phyloP scores from a whole-genome alignment of 2,888 invertebrate genomes.

The Marasmarcha lunaedactyla region DNA sequence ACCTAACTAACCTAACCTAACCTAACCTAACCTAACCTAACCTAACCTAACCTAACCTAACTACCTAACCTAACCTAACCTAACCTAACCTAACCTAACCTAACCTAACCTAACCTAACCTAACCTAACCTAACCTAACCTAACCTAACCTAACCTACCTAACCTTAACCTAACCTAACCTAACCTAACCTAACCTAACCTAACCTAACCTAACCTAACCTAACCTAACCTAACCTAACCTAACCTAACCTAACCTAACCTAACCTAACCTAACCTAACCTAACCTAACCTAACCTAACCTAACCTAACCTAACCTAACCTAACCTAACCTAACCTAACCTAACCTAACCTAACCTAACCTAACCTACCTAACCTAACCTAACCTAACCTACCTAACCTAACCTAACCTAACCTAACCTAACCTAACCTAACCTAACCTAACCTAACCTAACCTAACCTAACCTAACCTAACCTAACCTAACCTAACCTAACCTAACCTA shows the following conservation, averaged over 20 bases:
- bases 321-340: constrained; percentile 12
- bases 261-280: constrained; percentile 14
- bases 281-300: constrained; percentile 12
- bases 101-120: constrained; percentile 1
- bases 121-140: constrained; percentile 7
- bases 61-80: constrained; percentile 1
- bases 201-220: constrained; percentile 22
- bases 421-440: constrained; percentile 14
- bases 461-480: constrained; percentile 13
- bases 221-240: constrained; percentile 21
- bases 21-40: constrained; percentile 1
- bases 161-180: constrained; percentile 21
- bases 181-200: constrained; percentile 21
- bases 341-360: constrained; percentile 10
- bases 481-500: constrained; percentile 3
- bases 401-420: constrained; percentile 13
- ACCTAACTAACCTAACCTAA: constrained; percentile 1
- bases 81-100: constrained; percentile 1
- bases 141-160: constrained; percentile 22
- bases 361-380: constrained; percentile 12
- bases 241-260: constrained; percentile 18
- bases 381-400: constrained; percentile 12
- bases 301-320: constrained; percentile 15
- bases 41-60: constrained; percentile 1
- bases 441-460: constrained; percentile 15